Percentiles rank a stretch among this genome's conserved stretches.
These are phyloP conservation scores for Acutogordius australiensis DNA, from an alignment of 2,888 invertebrate genomes.

Conservation along the genomic window DNA sequence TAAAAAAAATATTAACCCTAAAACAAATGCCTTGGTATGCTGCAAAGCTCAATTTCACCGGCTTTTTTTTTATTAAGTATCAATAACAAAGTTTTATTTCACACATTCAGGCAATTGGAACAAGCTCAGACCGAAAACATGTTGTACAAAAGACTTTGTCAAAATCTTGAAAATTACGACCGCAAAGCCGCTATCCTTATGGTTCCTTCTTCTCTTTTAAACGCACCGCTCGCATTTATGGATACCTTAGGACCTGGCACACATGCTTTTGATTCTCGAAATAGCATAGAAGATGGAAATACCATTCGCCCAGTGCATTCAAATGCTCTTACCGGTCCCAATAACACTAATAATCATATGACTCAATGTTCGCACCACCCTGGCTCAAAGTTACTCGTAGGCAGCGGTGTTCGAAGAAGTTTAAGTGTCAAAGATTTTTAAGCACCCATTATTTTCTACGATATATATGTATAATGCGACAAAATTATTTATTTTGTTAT, in stretches of 20 bases:
- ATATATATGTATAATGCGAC: neutral
- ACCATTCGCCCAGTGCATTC: too few species aligned
- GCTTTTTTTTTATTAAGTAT: too few species aligned
- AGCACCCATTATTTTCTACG: neutral
- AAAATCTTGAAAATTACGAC: neutral
- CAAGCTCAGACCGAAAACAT: neutral
- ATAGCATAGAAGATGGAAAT: too few species aligned
- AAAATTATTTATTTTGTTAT: too few species aligned
- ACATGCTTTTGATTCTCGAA: neutral
- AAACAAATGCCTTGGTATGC: too few species aligned
- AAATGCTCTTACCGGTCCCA: too few species aligned
- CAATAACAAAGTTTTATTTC: too few species aligned
- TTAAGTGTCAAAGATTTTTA: slow-evolving; percentile 7
- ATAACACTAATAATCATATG: too few species aligned
- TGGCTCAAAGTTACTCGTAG: neutral
- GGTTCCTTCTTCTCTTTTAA: neutral
- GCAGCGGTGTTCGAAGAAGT: neutral
- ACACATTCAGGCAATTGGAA: neutral
- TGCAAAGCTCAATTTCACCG: too few species aligned
- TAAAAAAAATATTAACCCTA: too few species aligned
- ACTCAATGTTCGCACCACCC: too few species aligned
- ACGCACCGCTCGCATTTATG: neutral
- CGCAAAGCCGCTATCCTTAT: neutral
- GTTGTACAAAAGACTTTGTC: neutral
- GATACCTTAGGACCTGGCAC: too few species aligned